These are phyloP conservation scores for Coleophora deauratella DNA, from an alignment of 2,888 invertebrate genomes.

Conservation along the genomic window DNA sequence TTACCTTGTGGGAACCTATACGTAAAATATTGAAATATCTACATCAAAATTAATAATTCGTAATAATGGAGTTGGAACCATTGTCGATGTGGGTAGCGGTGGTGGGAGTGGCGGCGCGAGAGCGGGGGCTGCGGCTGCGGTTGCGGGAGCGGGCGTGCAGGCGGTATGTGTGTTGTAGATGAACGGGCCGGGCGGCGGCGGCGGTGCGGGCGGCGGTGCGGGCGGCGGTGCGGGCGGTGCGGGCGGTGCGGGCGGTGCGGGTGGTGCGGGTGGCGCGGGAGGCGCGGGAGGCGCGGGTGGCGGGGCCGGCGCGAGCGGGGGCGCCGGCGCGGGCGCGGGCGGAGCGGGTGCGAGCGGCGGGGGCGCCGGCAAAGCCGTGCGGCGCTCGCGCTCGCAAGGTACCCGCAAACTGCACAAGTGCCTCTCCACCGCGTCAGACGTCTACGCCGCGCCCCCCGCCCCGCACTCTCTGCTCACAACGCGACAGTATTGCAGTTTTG, in stretches of 20 bases:
- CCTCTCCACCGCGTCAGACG: constrained; percentile 90
- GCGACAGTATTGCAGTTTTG: constrained; percentile 96
- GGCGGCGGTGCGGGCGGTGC: constrained; percentile 28
- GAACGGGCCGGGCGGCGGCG: constrained; percentile 3
- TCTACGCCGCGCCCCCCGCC: constrained; percentile 78
- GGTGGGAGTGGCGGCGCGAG: constrained; percentile 14
- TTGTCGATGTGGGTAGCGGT: constrained; percentile 12
- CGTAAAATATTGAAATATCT: too few species aligned
- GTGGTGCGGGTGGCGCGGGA: constrained; percentile 61
- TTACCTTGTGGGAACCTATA: too few species aligned
- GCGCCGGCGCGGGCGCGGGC: constrained; percentile 19
- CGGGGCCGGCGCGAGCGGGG: constrained; percentile 31
- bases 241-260: constrained; percentile 53
- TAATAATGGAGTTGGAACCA: constrained; percentile 3
- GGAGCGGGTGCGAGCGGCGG: constrained; percentile 21
- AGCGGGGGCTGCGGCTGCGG: constrained; percentile 12
- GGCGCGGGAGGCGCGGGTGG: constrained; percentile 49
- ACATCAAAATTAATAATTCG: too few species aligned
- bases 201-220: constrained; percentile 27
- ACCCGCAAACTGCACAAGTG: constrained; percentile 94
- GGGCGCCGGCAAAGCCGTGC: constrained; percentile 61
- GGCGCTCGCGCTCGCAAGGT: constrained; percentile 96
- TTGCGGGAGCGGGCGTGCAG: constrained; percentile 2
- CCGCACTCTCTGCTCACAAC: constrained; percentile 84
- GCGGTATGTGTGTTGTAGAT: constrained; percentile 11